These are phyloP conservation scores for Strix occidentalis DNA, from an alignment of 2,797 vertebrate species.

Conservation along the genomic window DNA sequence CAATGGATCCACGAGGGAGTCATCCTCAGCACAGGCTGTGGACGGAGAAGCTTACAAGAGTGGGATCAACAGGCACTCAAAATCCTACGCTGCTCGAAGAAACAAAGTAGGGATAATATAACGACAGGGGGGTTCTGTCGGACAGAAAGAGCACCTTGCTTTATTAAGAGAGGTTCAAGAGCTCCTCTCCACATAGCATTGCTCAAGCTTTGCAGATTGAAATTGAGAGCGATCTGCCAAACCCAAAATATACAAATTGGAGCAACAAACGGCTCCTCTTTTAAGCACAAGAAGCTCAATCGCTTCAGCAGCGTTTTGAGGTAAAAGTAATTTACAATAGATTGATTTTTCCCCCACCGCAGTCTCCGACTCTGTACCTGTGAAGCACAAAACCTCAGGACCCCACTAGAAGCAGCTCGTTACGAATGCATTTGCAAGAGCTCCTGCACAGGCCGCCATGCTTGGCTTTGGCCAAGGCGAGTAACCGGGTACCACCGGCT, in stretches of 20 bases:
- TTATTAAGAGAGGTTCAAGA: background rate
- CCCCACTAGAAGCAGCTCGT: background rate
- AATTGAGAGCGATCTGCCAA: background rate
- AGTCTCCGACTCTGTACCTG: background rate
- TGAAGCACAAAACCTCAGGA: background rate
- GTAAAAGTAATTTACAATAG: background rate
- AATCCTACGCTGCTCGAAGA: background rate
- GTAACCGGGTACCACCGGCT: accelerated
- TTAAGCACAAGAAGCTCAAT: background rate
- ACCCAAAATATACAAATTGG: accelerated
- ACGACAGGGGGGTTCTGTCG: too few relatives aligned
- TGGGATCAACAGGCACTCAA: background rate
- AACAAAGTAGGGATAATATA: background rate
- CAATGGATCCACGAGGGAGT: accelerated
- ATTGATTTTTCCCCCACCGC: background rate
- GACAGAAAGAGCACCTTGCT: background rate
- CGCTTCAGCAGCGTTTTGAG: accelerated
- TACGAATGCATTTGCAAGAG: accelerated
- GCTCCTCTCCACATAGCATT: background rate
- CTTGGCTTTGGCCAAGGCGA: background rate
- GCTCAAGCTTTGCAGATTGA: background rate
- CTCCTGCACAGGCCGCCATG: accelerated
- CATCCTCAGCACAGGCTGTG: background rate
- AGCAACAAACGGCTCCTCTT: background rate
- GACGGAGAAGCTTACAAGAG: background rate